Conservation (phyloP, 2,797 vertebrate species). For the Pygocentrus nattereri region DNA sequence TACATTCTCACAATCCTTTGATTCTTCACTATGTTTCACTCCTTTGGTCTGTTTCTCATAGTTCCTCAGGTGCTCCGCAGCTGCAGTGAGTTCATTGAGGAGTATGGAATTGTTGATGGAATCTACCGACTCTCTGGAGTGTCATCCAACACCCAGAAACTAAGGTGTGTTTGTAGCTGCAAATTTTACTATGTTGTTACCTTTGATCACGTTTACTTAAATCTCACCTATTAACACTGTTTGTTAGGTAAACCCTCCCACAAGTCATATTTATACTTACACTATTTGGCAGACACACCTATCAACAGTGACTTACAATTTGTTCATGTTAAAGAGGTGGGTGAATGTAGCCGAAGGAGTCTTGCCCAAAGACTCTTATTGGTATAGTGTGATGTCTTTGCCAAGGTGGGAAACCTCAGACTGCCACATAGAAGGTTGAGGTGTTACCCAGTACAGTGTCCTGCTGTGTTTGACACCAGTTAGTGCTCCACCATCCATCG, state of each 20-base stretch:
- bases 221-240: not conserved
- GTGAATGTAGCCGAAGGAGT: no score
- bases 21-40: not conserved
- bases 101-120: conserved; percentile 90
- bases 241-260: not conserved
- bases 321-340: no score
- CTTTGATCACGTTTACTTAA: not conserved
- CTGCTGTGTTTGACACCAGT: no score
- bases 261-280: no score
- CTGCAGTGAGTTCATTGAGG: conserved; percentile 92
- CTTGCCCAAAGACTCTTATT: no score
- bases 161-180: conserved; percentile 74
- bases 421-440: no score
- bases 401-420: no score
- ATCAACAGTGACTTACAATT: no score
- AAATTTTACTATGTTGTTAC: not conserved
- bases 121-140: conserved; percentile 95
- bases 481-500: no score
- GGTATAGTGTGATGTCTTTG: no score
- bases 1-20: not conserved
- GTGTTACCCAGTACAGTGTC: no score
- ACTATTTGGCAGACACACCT: no score
- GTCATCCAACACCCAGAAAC: conserved; percentile 93
- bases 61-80: conserved; percentile 89
- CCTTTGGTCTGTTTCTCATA: conserved; percentile 59